These are phyloP conservation scores for Myopa tessellatipennis DNA, from an alignment of 2,888 invertebrate genomes.

Conservation along the genomic window DNA sequence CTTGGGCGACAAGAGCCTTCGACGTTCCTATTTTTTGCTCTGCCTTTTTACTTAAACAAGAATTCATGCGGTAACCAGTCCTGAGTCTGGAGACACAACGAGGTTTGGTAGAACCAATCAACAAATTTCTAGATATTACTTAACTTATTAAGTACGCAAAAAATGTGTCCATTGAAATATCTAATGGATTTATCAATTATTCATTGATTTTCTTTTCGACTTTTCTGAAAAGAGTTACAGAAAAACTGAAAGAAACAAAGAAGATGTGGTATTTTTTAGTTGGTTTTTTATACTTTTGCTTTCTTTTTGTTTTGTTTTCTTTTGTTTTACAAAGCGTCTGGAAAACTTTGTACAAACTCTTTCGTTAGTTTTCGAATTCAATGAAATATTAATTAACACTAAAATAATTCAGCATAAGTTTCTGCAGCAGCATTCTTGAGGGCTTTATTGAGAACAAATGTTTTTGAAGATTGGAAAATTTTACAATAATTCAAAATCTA, in stretches of 20 bases:
- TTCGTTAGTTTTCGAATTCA: not conserved
- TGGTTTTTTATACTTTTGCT: no score
- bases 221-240: not conserved
- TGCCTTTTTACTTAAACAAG: no score
- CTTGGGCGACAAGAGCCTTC: not conserved
- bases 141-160: no score
- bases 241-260: not conserved
- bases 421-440: no score
- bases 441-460: no score
- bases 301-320: conserved; percentile 8
- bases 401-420: not conserved
- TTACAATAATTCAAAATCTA: no score
- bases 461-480: no score
- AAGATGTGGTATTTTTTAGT: not conserved
- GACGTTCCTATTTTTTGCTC: no score
- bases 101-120: no score
- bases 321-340: not conserved
- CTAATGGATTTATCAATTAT: conserved; percentile 37
- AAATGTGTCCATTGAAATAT: not conserved
- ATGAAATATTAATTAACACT: not conserved
- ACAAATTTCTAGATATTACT: no score
- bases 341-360: not conserved
- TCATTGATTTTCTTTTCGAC: conserved; percentile 21
- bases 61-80: no score
- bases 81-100: no score